These are phyloP conservation scores for Chaetodon trifascialis DNA, from an alignment of 2,113 vertebrate genomes.

Conservation along the genomic window DNA sequence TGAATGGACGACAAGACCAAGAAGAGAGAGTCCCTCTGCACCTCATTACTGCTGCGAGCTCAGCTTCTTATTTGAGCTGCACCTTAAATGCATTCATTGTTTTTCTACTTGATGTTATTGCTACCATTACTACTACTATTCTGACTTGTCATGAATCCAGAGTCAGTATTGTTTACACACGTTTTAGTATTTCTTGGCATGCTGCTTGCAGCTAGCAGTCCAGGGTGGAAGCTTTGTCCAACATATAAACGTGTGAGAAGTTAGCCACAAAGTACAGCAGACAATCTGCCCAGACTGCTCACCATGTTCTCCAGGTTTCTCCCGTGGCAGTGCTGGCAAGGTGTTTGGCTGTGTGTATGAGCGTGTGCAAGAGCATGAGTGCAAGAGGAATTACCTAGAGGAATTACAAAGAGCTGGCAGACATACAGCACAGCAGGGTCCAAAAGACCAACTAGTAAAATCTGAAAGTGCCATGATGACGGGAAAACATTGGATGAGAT, in stretches of 20 bases:
- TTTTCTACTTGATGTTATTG: slow-evolving; percentile 35
- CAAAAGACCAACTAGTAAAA: slow-evolving; percentile 58
- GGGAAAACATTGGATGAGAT: slow-evolving; percentile 34
- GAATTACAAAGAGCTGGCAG: slow-evolving; percentile 58
- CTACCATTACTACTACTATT: slow-evolving; percentile 32
- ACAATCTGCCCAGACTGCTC: slow-evolving; percentile 51
- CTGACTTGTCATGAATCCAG: slow-evolving; percentile 17
- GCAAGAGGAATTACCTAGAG: slow-evolving; percentile 55
- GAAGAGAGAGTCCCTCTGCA: slow-evolving; percentile 47
- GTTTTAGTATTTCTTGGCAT: slow-evolving; percentile 59
- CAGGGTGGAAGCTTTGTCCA: slow-evolving; percentile 47
- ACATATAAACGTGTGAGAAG: slow-evolving; percentile 49
- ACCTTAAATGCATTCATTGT: slow-evolving; percentile 21
- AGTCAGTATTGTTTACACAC: slow-evolving; percentile 51
- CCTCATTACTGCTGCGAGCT: slow-evolving; percentile 43
- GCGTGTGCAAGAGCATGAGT: slow-evolving; percentile 40
- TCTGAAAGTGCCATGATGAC: slow-evolving; percentile 19
- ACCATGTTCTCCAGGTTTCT: slow-evolving; percentile 64
- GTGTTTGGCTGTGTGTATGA: slow-evolving; percentile 59
- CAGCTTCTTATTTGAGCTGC: slow-evolving; percentile 9
- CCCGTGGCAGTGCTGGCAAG: slow-evolving; percentile 50
- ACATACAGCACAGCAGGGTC: slow-evolving; percentile 27
- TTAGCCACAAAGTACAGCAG: slow-evolving; percentile 58
- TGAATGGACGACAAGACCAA: slow-evolving; percentile 40
- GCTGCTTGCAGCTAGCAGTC: slow-evolving; percentile 44